Conservation (phyloP, 2,888 invertebrate species). For the Metallyticus violacea region DNA sequence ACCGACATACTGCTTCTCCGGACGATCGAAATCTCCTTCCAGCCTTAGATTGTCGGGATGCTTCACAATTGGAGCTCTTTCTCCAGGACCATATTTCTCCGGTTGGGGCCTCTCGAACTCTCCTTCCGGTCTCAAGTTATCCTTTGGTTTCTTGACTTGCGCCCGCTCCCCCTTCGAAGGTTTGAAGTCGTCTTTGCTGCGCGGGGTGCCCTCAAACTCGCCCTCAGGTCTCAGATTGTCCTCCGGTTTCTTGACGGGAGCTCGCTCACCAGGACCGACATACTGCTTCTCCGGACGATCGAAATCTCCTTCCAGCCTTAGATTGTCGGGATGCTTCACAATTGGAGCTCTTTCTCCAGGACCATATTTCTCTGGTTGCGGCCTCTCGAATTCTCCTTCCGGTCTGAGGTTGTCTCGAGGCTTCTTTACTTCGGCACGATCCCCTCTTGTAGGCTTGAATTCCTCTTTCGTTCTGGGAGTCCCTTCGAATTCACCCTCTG, state of each 20-base stretch:
- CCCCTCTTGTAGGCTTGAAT: conserved; percentile 31
- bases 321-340: conserved; percentile 35
- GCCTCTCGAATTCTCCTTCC: conserved; percentile 63
- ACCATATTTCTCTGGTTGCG: conserved; percentile 42
- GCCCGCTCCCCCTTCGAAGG: conserved; percentile 50
- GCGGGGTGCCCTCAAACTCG: conserved; percentile 44
- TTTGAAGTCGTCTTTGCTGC: conserved; percentile 35
- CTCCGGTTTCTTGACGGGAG: conserved; percentile 44
- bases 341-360: conserved; percentile 32
- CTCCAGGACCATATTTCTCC: conserved; percentile 43
- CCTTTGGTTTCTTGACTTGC: conserved; percentile 56
- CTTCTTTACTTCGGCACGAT: conserved; percentile 34
- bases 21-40: conserved; percentile 41
- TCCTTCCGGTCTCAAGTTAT: conserved; percentile 51
- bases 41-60: conserved; percentile 36
- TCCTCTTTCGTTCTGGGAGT: conserved; percentile 21
- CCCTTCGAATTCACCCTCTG: conserved; percentile 56
- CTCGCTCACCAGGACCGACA: conserved; percentile 44
- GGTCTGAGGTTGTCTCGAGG: conserved; percentile 61
- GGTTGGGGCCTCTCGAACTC: conserved; percentile 34
- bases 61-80: conserved; percentile 28
- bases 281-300: conserved; percentile 37
- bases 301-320: conserved; percentile 41
- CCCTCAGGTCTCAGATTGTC: conserved; percentile 43
- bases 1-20: conserved; percentile 37